These are phyloP conservation scores for Sorex fumeus DNA, from an alignment of 2,113 vertebrate species.

Conservation along the genomic window DNA sequence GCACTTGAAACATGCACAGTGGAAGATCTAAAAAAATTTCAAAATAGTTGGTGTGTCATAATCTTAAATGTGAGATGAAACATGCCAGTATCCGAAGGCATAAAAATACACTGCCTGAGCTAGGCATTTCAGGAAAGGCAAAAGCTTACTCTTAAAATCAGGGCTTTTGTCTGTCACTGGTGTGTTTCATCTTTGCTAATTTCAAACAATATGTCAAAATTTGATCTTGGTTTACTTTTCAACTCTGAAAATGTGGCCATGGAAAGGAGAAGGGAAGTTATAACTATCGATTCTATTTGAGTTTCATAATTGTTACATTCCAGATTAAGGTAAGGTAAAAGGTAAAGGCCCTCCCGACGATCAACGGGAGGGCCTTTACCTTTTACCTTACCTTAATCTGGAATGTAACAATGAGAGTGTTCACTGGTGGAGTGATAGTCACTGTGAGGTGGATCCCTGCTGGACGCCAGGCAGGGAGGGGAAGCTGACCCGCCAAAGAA, in stretches of 20 bases:
- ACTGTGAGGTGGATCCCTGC: slow-evolving; percentile 7
- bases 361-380: too few relatives aligned
- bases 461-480: slow-evolving; percentile 20
- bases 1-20: slow-evolving; percentile 90
- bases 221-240: slow-evolving; percentile 76
- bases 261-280: slow-evolving; percentile 65
- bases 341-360: too few relatives aligned
- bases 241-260: slow-evolving; percentile 54
- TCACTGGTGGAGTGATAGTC: slow-evolving; percentile 57
- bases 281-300: slow-evolving; percentile 53
- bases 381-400: too few relatives aligned
- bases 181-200: slow-evolving; percentile 78
- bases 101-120: slow-evolving; percentile 86
- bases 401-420: slow-evolving; percentile 44
- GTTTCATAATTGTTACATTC: too few relatives aligned
- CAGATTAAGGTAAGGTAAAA: too few relatives aligned
- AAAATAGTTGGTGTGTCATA: slow-evolving; percentile 92
- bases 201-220: slow-evolving; percentile 71
- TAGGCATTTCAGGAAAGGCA: slow-evolving; percentile 86
- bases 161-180: slow-evolving; percentile 74
- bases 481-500: slow-evolving; percentile 53
- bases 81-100: slow-evolving; percentile 88
- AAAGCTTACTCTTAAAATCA: slow-evolving; percentile 82
- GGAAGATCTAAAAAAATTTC: slow-evolving; percentile 91
- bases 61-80: slow-evolving; percentile 89